These are phyloP conservation scores for Orius insidiosus DNA, from an alignment of 1,140 invertebrate genomes.

Conservation along the genomic window DNA sequence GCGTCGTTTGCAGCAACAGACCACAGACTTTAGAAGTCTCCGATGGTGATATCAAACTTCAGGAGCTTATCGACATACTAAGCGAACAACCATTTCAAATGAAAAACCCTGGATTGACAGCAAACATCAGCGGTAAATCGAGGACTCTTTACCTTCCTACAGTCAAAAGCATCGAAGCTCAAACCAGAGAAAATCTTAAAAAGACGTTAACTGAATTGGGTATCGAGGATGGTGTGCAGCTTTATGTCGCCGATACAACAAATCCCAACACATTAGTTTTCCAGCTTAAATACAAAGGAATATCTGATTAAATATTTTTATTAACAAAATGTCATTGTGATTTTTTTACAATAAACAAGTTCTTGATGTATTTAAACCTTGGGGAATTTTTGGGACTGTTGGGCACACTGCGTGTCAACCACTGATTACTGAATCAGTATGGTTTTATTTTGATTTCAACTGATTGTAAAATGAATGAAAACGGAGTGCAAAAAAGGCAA, in stretches of 20 bases:
- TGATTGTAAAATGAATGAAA: too few species aligned
- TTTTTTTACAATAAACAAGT: too few species aligned
- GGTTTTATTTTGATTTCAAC: too few species aligned
- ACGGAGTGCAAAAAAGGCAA: too few species aligned
- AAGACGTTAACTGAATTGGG: constrained; percentile 73
- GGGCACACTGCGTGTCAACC: too few species aligned
- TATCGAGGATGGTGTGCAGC: constrained; percentile 58
- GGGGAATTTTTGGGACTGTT: too few species aligned
- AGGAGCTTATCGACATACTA: constrained; percentile 66
- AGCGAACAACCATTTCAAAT: constrained; percentile 63
- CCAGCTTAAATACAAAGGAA: background rate
- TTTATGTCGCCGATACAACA: constrained; percentile 80
- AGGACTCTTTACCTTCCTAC: constrained; percentile 86
- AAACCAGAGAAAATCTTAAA: constrained; percentile 69
- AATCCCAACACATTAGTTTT: constrained; percentile 1
- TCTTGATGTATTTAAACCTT: too few species aligned
- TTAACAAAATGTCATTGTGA: too few species aligned
- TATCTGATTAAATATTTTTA: too few species aligned
- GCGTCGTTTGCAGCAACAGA: constrained; percentile 68
- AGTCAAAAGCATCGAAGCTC: constrained; percentile 74
- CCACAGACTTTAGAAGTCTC: constrained; percentile 51
- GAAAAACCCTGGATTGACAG: constrained; percentile 72
- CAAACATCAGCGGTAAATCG: constrained; percentile 60
- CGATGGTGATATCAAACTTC: constrained; percentile 52
- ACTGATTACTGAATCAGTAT: too few species aligned